These are phyloP conservation scores for Drosophila asahinai DNA, from an alignment of 1,140 invertebrate species.

Conservation along the genomic window DNA sequence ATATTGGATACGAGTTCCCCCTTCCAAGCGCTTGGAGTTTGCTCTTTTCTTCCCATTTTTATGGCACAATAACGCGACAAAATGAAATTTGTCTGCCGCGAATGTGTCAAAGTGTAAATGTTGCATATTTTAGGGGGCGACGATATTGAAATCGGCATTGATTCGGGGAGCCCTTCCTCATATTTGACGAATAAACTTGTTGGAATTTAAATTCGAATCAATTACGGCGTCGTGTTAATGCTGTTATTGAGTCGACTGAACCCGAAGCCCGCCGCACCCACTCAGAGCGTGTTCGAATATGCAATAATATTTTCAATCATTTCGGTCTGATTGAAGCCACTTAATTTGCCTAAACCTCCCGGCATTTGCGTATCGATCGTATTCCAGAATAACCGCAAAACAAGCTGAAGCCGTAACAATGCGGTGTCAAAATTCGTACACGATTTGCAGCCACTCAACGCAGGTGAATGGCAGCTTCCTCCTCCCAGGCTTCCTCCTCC, in stretches of 20 bases:
- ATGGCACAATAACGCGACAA: slow-evolving; percentile 50
- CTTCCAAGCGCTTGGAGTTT: background rate
- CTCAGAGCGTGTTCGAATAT: slow-evolving; percentile 3
- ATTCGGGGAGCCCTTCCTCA: background rate
- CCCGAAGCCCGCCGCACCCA: slow-evolving; percentile 1
- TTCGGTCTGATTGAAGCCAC: slow-evolving; percentile 23
- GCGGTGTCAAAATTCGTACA: slow-evolving; percentile 43
- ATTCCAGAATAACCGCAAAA: slow-evolving; percentile 27
- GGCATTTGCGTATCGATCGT: slow-evolving; percentile 40
- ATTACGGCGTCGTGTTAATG: slow-evolving; percentile 24
- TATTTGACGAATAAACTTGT: slow-evolving; percentile 13
- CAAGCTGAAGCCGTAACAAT: slow-evolving; percentile 44
- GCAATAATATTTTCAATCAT: slow-evolving; percentile 33
- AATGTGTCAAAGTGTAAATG: slow-evolving; percentile 68
- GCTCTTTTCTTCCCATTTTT: slow-evolving; percentile 42
- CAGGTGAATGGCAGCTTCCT: slow-evolving; percentile 4
- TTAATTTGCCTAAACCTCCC: slow-evolving; percentile 34
- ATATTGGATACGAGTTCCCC: slow-evolving; percentile 11
- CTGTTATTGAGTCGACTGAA: slow-evolving; percentile 6
- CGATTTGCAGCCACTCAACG: slow-evolving; percentile 15
- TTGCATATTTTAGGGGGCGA: slow-evolving; percentile 40
- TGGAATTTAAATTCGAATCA: slow-evolving; percentile 26
- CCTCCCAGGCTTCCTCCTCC: background rate
- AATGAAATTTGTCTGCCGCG: slow-evolving; percentile 53
- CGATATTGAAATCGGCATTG: slow-evolving; percentile 38